These are phyloP conservation scores for Hemichromis elongatus DNA, from an alignment of 2,113 vertebrate species.

Conservation along the genomic window DNA sequence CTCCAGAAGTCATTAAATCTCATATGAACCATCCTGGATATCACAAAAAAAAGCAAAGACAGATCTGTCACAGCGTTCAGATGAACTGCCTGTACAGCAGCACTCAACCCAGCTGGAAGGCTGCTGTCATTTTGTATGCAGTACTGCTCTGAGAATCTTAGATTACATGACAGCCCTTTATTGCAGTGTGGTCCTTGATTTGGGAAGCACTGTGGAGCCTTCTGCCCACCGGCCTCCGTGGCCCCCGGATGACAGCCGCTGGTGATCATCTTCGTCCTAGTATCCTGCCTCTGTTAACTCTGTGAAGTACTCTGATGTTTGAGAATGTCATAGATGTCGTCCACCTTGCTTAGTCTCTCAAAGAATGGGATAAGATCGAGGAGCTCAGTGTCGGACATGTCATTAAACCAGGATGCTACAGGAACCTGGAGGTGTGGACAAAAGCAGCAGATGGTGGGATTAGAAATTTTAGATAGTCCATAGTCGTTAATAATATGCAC, in stretches of 20 bases:
- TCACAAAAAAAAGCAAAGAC: background rate
- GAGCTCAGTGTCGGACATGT: conserved; percentile 93
- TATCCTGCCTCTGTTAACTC: conserved; percentile 75
- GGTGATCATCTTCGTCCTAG: conserved; percentile 4
- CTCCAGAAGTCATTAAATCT: conserved; percentile 19
- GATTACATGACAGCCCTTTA: background rate
- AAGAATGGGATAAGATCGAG: conserved; percentile 96
- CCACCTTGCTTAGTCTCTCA: conserved; percentile 90
- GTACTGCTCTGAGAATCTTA: background rate
- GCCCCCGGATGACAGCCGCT: conserved; percentile 43
- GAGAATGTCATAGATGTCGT: conserved; percentile 88
- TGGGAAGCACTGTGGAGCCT: conserved; percentile 52
- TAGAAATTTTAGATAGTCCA: background rate
- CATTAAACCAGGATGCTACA: conserved; percentile 95
- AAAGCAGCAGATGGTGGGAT: background rate
- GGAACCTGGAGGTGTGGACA: conserved; percentile 79
- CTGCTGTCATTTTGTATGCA: background rate
- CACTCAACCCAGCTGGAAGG: background rate
- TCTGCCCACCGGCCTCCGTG: conserved; percentile 66
- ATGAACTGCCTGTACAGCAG: background rate
- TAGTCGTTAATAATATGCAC: background rate
- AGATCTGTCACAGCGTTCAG: background rate
- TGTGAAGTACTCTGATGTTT: conserved; percentile 82
- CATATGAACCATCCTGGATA: background rate
- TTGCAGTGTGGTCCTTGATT: conserved; percentile 65